Evolutionary conservation across 2,888 invertebrate species (phyloP).

Genomic region (Meiosimyza decipiens): DNA sequence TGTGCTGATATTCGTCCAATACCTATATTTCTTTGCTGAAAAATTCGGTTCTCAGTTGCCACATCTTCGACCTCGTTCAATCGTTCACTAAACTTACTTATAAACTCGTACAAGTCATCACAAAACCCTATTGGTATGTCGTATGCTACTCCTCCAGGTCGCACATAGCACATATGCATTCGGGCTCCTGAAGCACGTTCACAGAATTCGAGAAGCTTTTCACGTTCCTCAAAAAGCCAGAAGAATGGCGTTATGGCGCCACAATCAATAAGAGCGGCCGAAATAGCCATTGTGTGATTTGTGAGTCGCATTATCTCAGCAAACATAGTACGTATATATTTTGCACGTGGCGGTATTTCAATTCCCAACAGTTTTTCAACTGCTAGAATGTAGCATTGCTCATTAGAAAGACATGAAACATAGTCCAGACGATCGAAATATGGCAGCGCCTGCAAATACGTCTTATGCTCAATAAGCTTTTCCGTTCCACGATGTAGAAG

Average conservation of each 20-base stretch:
- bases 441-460: conserved; percentile 84
- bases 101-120: conserved; percentile 82
- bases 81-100: conserved; percentile 75
- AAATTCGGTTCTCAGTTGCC: conserved; percentile 80
- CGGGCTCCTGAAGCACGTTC: conserved; percentile 86
- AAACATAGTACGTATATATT: conserved; percentile 82
- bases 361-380: conserved; percentile 86
- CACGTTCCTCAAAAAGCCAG: conserved; percentile 91
- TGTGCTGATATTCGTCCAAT: conserved; percentile 79
- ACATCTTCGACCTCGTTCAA: conserved; percentile 88
- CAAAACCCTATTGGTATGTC: conserved; percentile 81
- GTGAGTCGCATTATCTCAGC: conserved; percentile 81
- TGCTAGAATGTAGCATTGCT: conserved; percentile 81
- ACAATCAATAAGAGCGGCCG: conserved; percentile 81
- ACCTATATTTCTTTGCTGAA: conserved; percentile 76
- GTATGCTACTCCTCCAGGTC: conserved; percentile 83
- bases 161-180: conserved; percentile 84
- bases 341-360: conserved; percentile 79
- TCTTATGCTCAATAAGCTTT: conserved; percentile 90
- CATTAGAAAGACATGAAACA: conserved; percentile 85
- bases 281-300: conserved; percentile 83
- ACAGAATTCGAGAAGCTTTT: conserved; percentile 86
- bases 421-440: conserved; percentile 91
- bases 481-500: conserved; percentile 89
- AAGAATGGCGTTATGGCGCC: conserved; percentile 91